Percentiles rank a stretch among this genome's conserved stretches.
Conservation (phyloP, 2,888 invertebrate genomes). For the Lysandra bellargus region DNA sequence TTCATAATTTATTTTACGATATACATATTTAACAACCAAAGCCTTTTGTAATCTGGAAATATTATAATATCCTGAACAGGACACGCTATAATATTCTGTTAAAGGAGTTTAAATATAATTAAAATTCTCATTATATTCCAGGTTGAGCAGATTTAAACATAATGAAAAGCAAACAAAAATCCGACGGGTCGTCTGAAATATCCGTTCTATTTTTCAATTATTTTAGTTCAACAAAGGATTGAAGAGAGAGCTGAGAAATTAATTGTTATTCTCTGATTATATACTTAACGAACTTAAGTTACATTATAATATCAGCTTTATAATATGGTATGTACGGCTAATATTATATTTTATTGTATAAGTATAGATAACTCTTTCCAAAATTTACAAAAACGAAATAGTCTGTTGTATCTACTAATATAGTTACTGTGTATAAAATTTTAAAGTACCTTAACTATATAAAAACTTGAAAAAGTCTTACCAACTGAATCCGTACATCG, state of each 20-base stretch:
- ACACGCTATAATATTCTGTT: background rate
- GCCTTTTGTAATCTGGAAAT: no score
- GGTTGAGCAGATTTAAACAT: background rate
- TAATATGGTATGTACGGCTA: no score
- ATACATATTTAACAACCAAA: no score
- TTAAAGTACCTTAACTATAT: background rate
- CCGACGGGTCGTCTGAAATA: background rate
- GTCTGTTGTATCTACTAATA: no score
- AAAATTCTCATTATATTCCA: slow-evolving; percentile 4
- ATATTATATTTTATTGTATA: no score
- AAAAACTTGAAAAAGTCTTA: slow-evolving; percentile 50
- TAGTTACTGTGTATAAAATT: no score
- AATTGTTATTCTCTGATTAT: background rate
- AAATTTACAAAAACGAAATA: no score
- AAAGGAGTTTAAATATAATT: background rate
- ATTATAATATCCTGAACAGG: no score
- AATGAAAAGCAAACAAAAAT: slow-evolving; percentile 9
- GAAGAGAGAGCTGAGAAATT: background rate
- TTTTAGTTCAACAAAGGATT: slow-evolving; percentile 1
- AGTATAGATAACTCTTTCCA: no score
- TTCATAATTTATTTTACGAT: no score
- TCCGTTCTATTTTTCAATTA: slow-evolving; percentile 1
- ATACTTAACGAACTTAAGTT: no score
- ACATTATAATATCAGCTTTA: no score
- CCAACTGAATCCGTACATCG: slow-evolving; percentile 70